Evolutionary conservation across 2,797 vertebrate species (phyloP).

Genomic region (Otolemur crassicaudatus): DNA sequence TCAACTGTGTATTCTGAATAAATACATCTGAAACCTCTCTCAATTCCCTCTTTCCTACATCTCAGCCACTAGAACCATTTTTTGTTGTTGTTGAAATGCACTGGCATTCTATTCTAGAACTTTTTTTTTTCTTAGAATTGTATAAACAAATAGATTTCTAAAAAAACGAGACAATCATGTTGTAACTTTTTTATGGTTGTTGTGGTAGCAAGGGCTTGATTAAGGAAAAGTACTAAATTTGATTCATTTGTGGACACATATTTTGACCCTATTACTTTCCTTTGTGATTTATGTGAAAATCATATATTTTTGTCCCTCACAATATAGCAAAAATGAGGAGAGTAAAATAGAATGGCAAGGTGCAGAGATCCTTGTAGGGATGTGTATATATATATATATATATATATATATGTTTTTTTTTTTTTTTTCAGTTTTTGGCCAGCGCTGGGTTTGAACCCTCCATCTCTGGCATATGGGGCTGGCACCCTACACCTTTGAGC

Average conservation of each 20-base stretch:
- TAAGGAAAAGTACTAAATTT: background rate
- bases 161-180: background rate
- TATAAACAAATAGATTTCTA: background rate
- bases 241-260: background rate
- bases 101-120: background rate
- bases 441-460: too few species aligned
- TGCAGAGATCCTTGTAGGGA: background rate
- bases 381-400: background rate
- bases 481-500: too few species aligned
- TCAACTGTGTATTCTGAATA: background rate
- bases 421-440: too few species aligned
- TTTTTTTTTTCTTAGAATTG: background rate
- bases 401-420: background rate
- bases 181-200: background rate
- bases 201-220: background rate
- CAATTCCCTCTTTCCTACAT: background rate
- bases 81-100: background rate
- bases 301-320: background rate
- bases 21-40: background rate
- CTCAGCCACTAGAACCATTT: background rate
- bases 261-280: background rate
- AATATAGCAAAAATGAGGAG: background rate
- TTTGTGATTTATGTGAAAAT: conserved; percentile 2
- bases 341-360: background rate
- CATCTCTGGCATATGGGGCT: too few species aligned